These are phyloP conservation scores for Camponotus fellah DNA, from an alignment of 2,888 invertebrate species.

Conservation along the genomic window DNA sequence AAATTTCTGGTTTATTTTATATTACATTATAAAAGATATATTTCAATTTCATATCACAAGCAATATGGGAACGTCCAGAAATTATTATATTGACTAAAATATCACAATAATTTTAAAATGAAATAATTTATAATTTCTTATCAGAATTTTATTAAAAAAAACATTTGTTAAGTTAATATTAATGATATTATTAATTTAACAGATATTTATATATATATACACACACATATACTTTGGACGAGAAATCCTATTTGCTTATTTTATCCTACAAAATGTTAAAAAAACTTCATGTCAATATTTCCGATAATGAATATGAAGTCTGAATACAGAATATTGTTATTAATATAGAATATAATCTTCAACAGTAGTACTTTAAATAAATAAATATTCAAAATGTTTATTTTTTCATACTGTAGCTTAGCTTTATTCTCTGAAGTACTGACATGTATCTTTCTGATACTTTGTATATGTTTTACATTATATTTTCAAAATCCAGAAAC, in stretches of 20 bases:
- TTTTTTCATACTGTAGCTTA: not conserved
- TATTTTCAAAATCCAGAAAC: slow-evolving; percentile 70
- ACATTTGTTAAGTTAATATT: not conserved
- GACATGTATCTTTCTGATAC: slow-evolving; percentile 1
- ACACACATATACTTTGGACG: slow-evolving; percentile 23
- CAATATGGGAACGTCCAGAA: slow-evolving; percentile 31
- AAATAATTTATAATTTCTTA: not conserved
- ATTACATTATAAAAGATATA: slow-evolving; percentile 14
- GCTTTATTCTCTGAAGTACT: slow-evolving; percentile 1
- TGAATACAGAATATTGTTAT: not conserved
- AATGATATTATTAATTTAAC: not conserved
- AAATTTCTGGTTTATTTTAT: slow-evolving; percentile 70
- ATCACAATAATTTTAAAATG: slow-evolving; percentile 13
- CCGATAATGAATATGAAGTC: not conserved
- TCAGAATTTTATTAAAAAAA: not conserved
- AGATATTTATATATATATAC: not conserved
- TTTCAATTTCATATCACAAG: slow-evolving; percentile 4
- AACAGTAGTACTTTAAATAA: not conserved
- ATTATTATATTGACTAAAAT: not conserved
- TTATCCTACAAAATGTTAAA: slow-evolving; percentile 2
- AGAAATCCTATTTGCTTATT: slow-evolving; percentile 37
- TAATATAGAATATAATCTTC: not conserved
- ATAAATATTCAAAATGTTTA: not conserved
- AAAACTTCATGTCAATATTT: slow-evolving; percentile 20
- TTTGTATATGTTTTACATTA: not conserved